phyloP scores from a whole-genome alignment of 1,140 invertebrate species.

The Metopolophium dirhodum region DNA sequence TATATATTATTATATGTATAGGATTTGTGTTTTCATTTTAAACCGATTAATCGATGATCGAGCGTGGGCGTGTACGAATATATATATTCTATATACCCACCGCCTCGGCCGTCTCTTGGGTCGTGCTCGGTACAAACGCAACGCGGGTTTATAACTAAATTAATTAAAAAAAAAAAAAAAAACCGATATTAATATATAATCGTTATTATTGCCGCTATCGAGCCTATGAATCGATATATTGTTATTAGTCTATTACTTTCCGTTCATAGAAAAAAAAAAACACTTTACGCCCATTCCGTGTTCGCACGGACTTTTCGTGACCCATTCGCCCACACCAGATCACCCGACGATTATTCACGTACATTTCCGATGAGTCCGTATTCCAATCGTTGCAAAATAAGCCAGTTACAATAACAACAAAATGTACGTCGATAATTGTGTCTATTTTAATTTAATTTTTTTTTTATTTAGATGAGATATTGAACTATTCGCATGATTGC shows the following conservation, averaged over 20 bases:
- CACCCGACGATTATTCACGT: constrained; percentile 34
- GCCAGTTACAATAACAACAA: constrained; percentile 14
- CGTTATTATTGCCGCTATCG: constrained; percentile 52
- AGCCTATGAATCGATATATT: constrained; percentile 51
- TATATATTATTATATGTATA: not conserved
- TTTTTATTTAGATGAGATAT: not conserved
- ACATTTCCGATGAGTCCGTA: constrained; percentile 29
- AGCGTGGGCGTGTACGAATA: constrained; percentile 54
- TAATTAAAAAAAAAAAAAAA: constrained; percentile 56
- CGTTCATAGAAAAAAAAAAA: constrained; percentile 39
- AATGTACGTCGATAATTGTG: not conserved
- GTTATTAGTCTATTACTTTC: constrained; percentile 53
- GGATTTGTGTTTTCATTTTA: constrained; percentile 40
- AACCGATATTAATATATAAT: constrained; percentile 51
- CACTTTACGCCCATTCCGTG: constrained; percentile 56
- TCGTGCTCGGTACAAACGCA: constrained; percentile 28
- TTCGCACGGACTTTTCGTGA: constrained; percentile 55
- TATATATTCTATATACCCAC: constrained; percentile 38
- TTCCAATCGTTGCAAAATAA: constrained; percentile 15
- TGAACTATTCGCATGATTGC: not conserved
- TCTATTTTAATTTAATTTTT: not conserved
- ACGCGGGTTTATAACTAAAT: constrained; percentile 55
- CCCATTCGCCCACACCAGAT: constrained; percentile 51
- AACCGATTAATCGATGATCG: constrained; percentile 57
- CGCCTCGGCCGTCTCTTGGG: not conserved